Percentiles rank a stretch among this genome's conserved stretches.
Evolutionary conservation across 2,797 vertebrate genomes (phyloP).

Genomic region (Falco peregrinus): DNA sequence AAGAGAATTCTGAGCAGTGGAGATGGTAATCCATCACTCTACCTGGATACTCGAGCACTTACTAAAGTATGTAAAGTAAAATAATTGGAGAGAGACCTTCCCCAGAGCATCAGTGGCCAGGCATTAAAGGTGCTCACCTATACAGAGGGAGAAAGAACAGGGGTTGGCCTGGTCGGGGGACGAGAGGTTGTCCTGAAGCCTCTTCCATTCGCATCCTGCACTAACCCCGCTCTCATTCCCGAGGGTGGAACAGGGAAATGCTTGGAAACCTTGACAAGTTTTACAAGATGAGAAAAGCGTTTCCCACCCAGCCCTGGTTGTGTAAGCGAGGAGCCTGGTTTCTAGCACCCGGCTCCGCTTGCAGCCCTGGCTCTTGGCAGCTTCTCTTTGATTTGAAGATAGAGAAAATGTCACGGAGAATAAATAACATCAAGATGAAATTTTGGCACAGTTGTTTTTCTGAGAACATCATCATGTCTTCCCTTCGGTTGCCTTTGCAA

Average conservation of each 20-base stretch:
- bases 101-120: not conserved
- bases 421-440: constrained; percentile 24
- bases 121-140: not conserved
- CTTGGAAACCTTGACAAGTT: not conserved
- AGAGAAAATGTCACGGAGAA: constrained; percentile 18
- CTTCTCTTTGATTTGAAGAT: not conserved
- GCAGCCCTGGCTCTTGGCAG: not conserved
- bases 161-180: not conserved
- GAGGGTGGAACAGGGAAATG: not conserved
- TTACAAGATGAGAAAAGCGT: not conserved
- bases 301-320: not conserved
- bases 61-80: not conserved
- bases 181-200: not conserved
- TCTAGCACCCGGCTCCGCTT: not conserved
- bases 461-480: not conserved
- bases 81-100: not conserved
- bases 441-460: not conserved
- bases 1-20: not conserved
- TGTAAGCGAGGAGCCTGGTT: not conserved
- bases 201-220: not conserved
- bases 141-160: not conserved
- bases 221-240: not conserved
- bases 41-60: not conserved
- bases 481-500: not conserved
- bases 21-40: not conserved